phyloP scores from a whole-genome alignment of 2,888 invertebrate species.

The Agapostemon virescens region DNA sequence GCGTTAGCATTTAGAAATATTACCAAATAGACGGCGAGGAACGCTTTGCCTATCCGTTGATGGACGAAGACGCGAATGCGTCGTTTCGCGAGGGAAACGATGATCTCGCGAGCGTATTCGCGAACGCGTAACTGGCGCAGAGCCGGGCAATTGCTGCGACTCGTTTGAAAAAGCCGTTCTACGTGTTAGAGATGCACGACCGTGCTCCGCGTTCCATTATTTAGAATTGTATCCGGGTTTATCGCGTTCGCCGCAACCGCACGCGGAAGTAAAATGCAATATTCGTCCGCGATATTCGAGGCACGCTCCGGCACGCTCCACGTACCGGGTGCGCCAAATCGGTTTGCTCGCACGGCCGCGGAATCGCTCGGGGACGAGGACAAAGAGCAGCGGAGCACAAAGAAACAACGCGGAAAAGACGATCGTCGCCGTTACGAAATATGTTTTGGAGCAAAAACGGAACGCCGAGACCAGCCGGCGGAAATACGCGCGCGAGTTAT shows the following conservation, averaged over 20 bases:
- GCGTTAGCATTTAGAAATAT: no score
- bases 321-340: constrained; percentile 13
- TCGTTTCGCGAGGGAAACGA: no score
- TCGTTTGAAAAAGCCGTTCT: background rate
- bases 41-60: no score
- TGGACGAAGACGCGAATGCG: no score
- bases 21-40: no score
- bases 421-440: no score
- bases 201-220: background rate
- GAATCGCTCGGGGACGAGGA: background rate
- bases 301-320: constrained; percentile 19
- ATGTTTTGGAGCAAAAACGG: no score
- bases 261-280: constrained; percentile 14
- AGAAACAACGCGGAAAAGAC: background rate
- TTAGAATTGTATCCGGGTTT: constrained; percentile 6
- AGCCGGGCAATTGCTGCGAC: background rate
- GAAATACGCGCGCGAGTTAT: no score
- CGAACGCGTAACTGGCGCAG: no score
- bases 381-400: background rate
- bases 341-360: background rate
- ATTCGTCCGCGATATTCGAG: constrained; percentile 26
- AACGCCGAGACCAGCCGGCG: no score
- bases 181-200: background rate
- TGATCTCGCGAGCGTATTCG: no score
- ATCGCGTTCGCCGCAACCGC: background rate